Conservation (phyloP, 2,113 vertebrate genomes). For the Chloropsis hardwickii region DNA sequence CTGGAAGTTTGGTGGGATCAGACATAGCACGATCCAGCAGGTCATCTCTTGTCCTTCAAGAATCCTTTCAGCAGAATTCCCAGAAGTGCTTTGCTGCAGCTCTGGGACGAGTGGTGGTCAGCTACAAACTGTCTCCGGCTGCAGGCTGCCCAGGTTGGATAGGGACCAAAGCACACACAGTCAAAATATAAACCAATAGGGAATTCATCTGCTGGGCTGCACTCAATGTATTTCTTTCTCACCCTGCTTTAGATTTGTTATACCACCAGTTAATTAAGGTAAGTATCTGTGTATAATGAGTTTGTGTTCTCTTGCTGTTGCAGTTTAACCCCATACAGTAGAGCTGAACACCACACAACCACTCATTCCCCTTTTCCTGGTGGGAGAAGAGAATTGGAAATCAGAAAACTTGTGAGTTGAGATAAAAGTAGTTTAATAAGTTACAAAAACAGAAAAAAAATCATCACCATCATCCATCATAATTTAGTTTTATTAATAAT, state of each 20-base stretch:
- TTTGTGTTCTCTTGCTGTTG: not conserved
- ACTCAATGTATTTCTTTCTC: not conserved
- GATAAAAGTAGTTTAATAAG: not conserved
- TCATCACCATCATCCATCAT: too few species aligned
- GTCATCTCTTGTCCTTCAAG: not conserved
- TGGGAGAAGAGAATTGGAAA: not conserved
- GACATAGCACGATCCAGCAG: fast-evolving
- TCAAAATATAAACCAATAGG: not conserved
- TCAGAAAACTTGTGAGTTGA: not conserved
- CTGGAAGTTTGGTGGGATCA: not conserved
- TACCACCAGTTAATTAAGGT: not conserved
- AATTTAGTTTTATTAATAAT: not conserved
- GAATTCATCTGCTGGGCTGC: not conserved
- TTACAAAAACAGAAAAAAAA: not conserved
- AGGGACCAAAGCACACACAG: not conserved
- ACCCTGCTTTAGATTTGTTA: not conserved
- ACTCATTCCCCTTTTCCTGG: fast-evolving
- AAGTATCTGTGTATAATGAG: not conserved
- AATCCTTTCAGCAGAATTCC: not conserved
- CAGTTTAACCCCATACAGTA: not conserved
- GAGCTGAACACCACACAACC: not conserved
- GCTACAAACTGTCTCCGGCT: not conserved
- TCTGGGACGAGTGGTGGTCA: not conserved
- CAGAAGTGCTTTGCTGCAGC: not conserved
- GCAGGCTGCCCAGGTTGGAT: not conserved